Base-by-base conservation (phyloP, 1,140 invertebrate species). In the Drosophila arawakana region DNA sequence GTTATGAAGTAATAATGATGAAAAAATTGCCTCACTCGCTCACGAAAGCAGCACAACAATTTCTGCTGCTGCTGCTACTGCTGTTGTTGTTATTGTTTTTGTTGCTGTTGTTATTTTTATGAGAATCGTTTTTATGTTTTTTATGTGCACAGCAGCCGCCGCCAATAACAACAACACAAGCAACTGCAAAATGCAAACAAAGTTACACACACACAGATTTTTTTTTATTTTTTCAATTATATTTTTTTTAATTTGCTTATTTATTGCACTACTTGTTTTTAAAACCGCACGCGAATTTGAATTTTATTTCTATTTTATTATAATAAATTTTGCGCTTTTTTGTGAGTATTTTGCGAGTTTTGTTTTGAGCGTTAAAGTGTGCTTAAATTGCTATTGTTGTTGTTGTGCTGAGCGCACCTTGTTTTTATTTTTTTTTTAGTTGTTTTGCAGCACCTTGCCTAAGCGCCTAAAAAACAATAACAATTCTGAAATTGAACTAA, bases 1-100 rank as follows among this genome's bases (percentile, higher is more conserved):
- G 70, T 85, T 84, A 83, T 81, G 79, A 81, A 81, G 78, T 80
- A 84, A 84, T 76, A 78, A 78, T 69, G 67, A 66, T 67, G 54
- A 81, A 81, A 68, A 75, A 72, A 71, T 76, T 65, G 68, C 68
- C 76, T 58, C 70, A 71, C 73, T 58, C 43, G 57, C 35, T 30
- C 25, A 30, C 25, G 25, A 46, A 47, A 47, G 30, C 9, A 13
- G 6, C 15, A 35, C 47, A 49, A 43, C 73, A 70, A 47, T 74
- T 58, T 72, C 49, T 59, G 11, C 44, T 61, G 55, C 43, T 55
- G 52, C 13, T 49, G 21, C 10, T 59, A 8, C 37, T 59, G 57
- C 41, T 59, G n/a, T 7, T 37, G 46, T 6, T 50, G 15, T 10
- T 69, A 57, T 55, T 55, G 18, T 15, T 62, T 37, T 52, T 59